Evolutionary conservation across 2,888 invertebrate species (phyloP).

Genomic region (Pterobdella sp.): DNA sequence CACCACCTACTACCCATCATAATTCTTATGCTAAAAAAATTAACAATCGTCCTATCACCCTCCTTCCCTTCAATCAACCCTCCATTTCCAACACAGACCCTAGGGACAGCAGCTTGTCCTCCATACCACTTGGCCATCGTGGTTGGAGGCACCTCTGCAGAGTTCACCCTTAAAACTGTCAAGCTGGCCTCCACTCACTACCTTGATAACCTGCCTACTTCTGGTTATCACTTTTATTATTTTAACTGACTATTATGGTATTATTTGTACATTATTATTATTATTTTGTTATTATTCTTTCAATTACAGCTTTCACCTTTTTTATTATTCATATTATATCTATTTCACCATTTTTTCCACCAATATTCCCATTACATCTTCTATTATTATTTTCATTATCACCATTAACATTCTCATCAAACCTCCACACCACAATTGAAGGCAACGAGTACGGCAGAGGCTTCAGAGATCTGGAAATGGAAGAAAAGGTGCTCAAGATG

Average conservation of each 20-base stretch:
- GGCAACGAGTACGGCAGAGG: slow-evolving; percentile 51
- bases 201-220: slow-evolving; percentile 46
- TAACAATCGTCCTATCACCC: not conserved
- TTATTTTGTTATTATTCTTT: not conserved
- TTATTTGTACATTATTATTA: no score
- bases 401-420: not conserved
- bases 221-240: slow-evolving; percentile 39
- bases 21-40: no score
- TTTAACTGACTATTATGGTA: not conserved
- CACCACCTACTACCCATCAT: no score
- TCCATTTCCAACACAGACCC: no score
- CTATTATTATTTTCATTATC: not conserved
- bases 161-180: slow-evolving; percentile 50
- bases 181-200: slow-evolving; percentile 50
- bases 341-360: not conserved
- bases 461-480: slow-evolving; percentile 48
- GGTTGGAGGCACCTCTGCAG: slow-evolving; percentile 51
- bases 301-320: not conserved
- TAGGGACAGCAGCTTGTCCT: slow-evolving; percentile 52
- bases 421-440: slow-evolving; percentile 31
- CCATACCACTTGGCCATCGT: slow-evolving; percentile 51
- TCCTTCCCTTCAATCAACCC: not conserved
- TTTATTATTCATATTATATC: not conserved
- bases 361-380: not conserved
- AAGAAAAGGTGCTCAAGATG: slow-evolving; percentile 45